These are phyloP conservation scores for Osmoderma eremita DNA, from an alignment of 2,888 invertebrate genomes.

Conservation along the genomic window DNA sequence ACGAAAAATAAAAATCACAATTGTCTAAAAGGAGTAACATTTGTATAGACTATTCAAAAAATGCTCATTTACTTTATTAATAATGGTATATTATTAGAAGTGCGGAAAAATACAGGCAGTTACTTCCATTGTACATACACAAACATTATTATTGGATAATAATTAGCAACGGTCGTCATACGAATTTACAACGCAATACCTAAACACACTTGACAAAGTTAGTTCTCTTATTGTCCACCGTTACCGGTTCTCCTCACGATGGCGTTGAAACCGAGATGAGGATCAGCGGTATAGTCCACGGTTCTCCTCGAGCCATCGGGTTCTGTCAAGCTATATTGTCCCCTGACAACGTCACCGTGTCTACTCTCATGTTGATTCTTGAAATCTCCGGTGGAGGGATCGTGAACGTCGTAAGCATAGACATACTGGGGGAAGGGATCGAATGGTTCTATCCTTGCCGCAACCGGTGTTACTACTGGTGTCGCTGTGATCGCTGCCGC, in stretches of 20 bases:
- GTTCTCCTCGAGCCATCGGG: slow-evolving; percentile 60
- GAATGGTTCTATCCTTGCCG: slow-evolving; percentile 56
- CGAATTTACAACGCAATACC: slow-evolving; percentile 30
- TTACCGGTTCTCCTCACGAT: slow-evolving; percentile 57
- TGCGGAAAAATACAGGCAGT: slow-evolving; percentile 41
- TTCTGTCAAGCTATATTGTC: slow-evolving; percentile 60
- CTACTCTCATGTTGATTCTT: slow-evolving; percentile 61
- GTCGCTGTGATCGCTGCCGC: slow-evolving; percentile 46
- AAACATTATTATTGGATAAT: slow-evolving; percentile 28
- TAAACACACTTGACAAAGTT: slow-evolving; percentile 17
- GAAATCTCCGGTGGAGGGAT: slow-evolving; percentile 60
- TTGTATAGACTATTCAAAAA: slow-evolving; percentile 29
- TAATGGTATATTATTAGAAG: slow-evolving; percentile 36
- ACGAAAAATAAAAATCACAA: slow-evolving; percentile 24
- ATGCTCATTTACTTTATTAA: slow-evolving; percentile 29
- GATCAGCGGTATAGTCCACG: slow-evolving; percentile 59
- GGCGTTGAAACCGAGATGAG: slow-evolving; percentile 60
- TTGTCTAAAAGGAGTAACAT: slow-evolving; percentile 28
- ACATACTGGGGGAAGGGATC: slow-evolving; percentile 61
- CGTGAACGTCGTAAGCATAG: slow-evolving; percentile 61
- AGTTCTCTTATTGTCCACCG: slow-evolving; percentile 35
- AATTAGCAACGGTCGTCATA: slow-evolving; percentile 41
- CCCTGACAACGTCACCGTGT: slow-evolving; percentile 59
- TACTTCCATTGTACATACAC: slow-evolving; percentile 35
- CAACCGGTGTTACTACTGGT: slow-evolving; percentile 52